phyloP scores from a whole-genome alignment of 2,797 vertebrate genomes.

The Squalus acanthias region DNA sequence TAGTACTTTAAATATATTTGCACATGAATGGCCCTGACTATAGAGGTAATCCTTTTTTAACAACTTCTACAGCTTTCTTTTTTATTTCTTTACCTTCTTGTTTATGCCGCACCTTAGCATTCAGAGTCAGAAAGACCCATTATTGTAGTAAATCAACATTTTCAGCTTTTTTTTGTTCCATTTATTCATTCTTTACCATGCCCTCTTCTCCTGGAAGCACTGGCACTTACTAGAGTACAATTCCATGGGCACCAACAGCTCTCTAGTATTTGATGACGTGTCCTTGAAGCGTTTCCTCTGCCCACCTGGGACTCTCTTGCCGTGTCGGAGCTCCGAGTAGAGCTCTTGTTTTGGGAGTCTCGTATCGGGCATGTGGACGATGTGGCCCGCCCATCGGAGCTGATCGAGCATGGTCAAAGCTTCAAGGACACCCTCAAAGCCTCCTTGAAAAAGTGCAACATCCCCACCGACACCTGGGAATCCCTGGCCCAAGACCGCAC shows the following conservation, averaged over 20 bases:
- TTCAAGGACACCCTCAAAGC: too few species aligned
- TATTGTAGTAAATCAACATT: not conserved
- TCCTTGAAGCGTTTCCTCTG: too few species aligned
- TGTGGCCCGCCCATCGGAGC: too few species aligned
- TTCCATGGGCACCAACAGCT: not conserved
- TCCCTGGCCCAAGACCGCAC: too few species aligned
- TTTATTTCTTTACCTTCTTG: not conserved
- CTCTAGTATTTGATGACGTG: too few species aligned
- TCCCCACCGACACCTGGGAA: too few species aligned
- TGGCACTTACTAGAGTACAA: not conserved
- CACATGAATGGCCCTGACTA: not conserved
- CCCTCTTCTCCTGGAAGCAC: not conserved
- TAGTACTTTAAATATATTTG: not conserved
- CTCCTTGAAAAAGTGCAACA: too few species aligned
- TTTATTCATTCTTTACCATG: not conserved
- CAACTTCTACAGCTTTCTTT: not conserved
- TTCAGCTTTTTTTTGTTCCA: not conserved
- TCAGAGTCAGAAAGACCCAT: not conserved
- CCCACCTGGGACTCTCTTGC: too few species aligned
- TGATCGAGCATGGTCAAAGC: too few species aligned
- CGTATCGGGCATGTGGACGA: too few species aligned
- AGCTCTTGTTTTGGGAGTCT: too few species aligned
- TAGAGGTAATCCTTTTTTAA: not conserved
- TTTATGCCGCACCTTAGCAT: not conserved
- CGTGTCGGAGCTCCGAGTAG: too few species aligned